A percentile compares a stretch with the other conserved stretches of the same genome.
These are phyloP conservation scores for Saccopteryx leptura DNA, from an alignment of 2,113 vertebrate genomes.

Conservation along the genomic window DNA sequence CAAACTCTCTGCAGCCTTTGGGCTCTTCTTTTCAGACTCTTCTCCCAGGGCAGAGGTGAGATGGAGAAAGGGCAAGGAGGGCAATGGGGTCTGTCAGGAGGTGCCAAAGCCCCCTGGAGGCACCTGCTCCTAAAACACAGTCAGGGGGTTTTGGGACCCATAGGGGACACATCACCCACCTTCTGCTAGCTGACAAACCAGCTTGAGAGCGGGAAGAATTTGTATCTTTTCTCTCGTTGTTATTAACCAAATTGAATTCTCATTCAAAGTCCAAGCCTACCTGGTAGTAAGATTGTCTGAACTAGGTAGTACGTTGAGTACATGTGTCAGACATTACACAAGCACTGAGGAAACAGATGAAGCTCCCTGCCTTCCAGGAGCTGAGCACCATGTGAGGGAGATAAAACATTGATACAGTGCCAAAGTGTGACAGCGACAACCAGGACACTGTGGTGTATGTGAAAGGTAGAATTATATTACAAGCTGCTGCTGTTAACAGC, in stretches of 20 bases:
- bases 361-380: background rate
- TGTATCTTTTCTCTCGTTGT: slow-evolving; percentile 20
- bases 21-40: background rate
- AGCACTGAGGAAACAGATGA: background rate
- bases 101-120: background rate
- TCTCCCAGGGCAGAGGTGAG: background rate
- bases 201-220: background rate
- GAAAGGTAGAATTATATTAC: background rate
- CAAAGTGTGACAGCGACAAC: background rate
- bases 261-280: background rate
- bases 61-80: background rate
- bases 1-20: background rate
- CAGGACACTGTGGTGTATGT: fast-evolving
- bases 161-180: background rate
- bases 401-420: background rate
- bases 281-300: background rate
- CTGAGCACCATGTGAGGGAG: background rate
- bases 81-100: background rate
- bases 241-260: slow-evolving; percentile 20
- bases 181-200: background rate
- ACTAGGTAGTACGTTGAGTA: background rate
- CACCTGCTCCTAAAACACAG: background rate
- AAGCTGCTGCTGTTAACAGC: background rate
- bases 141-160: background rate
- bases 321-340: background rate